phyloP scores from a whole-genome alignment of 2,797 vertebrate genomes.

The Lepilemur ruficaudatus region DNA sequence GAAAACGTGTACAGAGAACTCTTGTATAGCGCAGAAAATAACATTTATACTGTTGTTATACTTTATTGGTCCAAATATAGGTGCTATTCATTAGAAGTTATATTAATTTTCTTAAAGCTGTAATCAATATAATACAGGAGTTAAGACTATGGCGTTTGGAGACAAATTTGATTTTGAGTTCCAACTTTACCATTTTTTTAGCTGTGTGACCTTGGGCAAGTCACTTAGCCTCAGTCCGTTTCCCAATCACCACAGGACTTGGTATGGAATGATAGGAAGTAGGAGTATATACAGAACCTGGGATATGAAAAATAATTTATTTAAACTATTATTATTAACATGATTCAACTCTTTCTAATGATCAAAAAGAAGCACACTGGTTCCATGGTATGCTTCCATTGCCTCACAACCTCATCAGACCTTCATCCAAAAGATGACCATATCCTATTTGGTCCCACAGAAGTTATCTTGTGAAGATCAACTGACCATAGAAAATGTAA shows the following conservation, averaged over 20 bases:
- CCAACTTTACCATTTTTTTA: background rate
- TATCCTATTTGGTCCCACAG: background rate
- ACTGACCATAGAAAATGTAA: conserved; percentile 48
- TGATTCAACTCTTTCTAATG: background rate
- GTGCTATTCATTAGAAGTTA: background rate
- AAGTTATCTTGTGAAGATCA: background rate
- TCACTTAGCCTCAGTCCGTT: background rate
- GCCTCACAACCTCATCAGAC: background rate
- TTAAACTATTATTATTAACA: background rate
- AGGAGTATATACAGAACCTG: background rate
- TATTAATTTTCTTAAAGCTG: background rate
- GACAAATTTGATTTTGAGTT: background rate
- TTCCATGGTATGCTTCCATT: background rate
- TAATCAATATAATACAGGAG: background rate
- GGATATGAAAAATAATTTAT: background rate
- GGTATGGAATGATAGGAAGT: background rate
- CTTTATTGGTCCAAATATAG: background rate
- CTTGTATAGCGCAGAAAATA: background rate
- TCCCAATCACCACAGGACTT: background rate
- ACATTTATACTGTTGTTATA: background rate
- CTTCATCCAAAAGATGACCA: background rate
- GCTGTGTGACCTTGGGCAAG: background rate
- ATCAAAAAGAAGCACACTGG: background rate
- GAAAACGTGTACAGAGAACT: background rate
- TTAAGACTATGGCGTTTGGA: background rate